Percentiles rank a stretch among this genome's conserved stretches.
These are phyloP conservation scores for Hyaena hyaena DNA, from an alignment of 2,113 vertebrate genomes.

Conservation along the genomic window DNA sequence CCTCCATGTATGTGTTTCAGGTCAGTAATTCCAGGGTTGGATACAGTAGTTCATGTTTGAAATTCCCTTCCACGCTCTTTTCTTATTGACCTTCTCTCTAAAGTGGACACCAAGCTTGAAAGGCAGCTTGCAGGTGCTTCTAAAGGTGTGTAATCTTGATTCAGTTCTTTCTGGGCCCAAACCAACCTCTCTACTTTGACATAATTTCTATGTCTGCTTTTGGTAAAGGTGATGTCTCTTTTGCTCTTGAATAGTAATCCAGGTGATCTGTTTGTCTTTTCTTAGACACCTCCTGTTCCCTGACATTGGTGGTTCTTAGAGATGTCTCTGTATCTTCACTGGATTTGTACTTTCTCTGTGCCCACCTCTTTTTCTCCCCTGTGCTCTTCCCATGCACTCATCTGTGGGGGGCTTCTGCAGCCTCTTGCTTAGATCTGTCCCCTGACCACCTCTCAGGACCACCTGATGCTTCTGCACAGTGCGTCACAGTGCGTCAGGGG, in stretches of 20 bases:
- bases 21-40: not conserved
- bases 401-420: not conserved
- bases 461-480: fast-evolving
- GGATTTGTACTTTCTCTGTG: not conserved
- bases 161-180: not conserved
- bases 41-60: constrained; percentile 10
- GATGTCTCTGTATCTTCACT: not conserved
- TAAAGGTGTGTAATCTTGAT: not conserved
- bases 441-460: not conserved
- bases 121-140: not conserved
- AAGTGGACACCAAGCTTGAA: not conserved
- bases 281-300: not conserved
- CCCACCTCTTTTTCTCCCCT: not conserved
- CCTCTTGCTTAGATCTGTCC: too few relatives aligned
- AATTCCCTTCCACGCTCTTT: not conserved
- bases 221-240: not conserved
- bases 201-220: not conserved
- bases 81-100: not conserved
- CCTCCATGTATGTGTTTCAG: not conserved
- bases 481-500: fast-evolving
- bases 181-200: not conserved
- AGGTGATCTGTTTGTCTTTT: not conserved
- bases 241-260: not conserved
- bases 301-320: not conserved
- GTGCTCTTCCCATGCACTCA: not conserved